A percentile compares a stretch with the other conserved stretches of the same genome.
Evolutionary conservation across 2,113 vertebrate genomes (phyloP).

Genomic region (Pardalotus punctatus): DNA sequence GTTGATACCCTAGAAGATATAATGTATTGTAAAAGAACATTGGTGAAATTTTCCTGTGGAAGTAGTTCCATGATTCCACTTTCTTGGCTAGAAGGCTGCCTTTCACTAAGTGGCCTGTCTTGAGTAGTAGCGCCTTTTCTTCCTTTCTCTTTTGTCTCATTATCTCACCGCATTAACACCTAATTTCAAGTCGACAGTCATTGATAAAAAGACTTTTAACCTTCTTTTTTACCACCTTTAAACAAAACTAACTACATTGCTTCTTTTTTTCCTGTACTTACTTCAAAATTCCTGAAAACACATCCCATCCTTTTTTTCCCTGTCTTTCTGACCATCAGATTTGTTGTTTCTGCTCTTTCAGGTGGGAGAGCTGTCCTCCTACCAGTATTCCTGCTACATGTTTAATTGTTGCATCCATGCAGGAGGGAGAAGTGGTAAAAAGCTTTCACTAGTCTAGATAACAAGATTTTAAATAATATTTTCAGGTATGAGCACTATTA

Average conservation of each 20-base stretch:
- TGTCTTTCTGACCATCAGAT: not conserved
- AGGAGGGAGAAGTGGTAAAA: not conserved
- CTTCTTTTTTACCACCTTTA: not conserved
- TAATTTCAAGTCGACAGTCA: not conserved
- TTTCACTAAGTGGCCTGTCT: not conserved
- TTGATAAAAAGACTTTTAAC: not conserved
- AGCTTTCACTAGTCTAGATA: not conserved
- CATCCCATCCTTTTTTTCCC: not conserved
- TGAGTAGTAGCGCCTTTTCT: not conserved
- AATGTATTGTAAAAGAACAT: not conserved
- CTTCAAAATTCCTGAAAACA: not conserved
- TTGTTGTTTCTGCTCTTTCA: not conserved
- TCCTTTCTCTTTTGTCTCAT: not conserved
- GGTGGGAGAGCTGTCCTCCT: not conserved
- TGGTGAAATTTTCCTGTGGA: not conserved
- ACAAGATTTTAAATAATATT: not conserved
- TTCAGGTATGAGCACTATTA: not conserved
- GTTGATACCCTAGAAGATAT: not conserved
- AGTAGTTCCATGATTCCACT: not conserved
- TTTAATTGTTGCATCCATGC: not conserved
- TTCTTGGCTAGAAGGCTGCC: not conserved
- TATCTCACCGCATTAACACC: not conserved
- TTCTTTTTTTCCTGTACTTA: not conserved
- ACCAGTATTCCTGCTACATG: not conserved
- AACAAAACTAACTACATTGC: not conserved